Conservation (phyloP, 1,140 invertebrate species). For the Drosophila erecta region DNA sequence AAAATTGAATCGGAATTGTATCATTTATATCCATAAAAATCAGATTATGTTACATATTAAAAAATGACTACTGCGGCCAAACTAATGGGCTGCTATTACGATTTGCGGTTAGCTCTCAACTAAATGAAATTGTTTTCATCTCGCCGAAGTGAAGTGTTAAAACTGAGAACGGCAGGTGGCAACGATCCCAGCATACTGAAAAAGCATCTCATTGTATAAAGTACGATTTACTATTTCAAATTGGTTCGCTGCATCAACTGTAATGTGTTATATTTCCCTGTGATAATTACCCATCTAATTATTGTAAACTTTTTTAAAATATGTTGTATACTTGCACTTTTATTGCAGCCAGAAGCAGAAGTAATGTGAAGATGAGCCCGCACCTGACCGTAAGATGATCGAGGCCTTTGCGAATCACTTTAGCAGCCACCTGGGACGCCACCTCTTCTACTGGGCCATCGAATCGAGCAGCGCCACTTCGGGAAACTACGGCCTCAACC, state of each 20-base stretch:
- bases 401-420: conserved; percentile 81
- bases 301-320: too few relatives aligned
- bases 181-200: too few relatives aligned
- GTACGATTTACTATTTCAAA: too few relatives aligned
- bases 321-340: neutral
- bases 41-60: conserved; percentile 39
- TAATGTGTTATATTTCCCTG: too few relatives aligned
- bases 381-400: conserved; percentile 72
- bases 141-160: neutral
- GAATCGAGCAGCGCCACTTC: conserved; percentile 49
- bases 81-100: conserved; percentile 12
- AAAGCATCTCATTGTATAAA: too few relatives aligned
- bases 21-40: conserved; percentile 49
- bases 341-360: conserved; percentile 19
- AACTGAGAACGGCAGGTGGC: neutral
- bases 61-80: conserved; percentile 17
- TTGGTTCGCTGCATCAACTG: too few relatives aligned
- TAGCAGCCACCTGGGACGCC: conserved; percentile 84
- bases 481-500: conserved; percentile 84
- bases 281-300: too few relatives aligned
- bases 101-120: conserved; percentile 13
- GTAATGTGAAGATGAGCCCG: conserved; percentile 27
- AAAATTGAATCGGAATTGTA: conserved; percentile 40
- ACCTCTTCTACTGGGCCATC: conserved; percentile 85
- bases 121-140: neutral